These are phyloP conservation scores for Tricholaema leucomelas DNA, from an alignment of 2,113 vertebrate genomes.

Conservation along the genomic window DNA sequence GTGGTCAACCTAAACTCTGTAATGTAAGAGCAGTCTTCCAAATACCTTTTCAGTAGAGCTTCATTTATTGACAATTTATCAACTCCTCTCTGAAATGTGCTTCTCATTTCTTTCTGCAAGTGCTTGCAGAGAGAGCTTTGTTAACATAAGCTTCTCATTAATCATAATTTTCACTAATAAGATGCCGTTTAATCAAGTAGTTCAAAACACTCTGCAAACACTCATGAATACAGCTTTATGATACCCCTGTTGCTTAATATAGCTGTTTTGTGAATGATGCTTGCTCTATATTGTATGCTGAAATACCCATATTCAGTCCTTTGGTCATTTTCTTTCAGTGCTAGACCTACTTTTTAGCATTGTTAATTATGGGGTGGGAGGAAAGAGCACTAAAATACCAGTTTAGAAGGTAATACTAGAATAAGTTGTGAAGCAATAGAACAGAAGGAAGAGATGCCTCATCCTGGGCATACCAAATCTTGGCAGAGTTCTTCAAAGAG, in stretches of 20 bases:
- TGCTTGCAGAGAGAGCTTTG: neutral
- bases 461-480: neutral
- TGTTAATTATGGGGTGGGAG: neutral
- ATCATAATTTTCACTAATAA: slow-evolving; percentile 50
- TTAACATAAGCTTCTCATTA: slow-evolving; percentile 34
- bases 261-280: neutral
- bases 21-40: neutral
- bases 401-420: neutral
- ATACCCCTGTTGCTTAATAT: neutral
- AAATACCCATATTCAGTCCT: neutral
- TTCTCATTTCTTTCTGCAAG: neutral
- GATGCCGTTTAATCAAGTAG: slow-evolving; percentile 10
- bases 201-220: slow-evolving; percentile 21
- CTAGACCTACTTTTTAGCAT: neutral
- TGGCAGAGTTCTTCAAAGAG: neutral
- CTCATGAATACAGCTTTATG: neutral
- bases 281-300: neutral
- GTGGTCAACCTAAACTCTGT: neutral
- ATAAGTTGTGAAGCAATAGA: neutral
- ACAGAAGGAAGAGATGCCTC: neutral
- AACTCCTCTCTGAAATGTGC: neutral
- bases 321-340: neutral
- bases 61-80: neutral
- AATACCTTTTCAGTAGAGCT: neutral
- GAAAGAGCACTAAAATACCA: neutral